Conservation (phyloP, 1,140 invertebrate genomes). For the Tenebrio molitor region DNA sequence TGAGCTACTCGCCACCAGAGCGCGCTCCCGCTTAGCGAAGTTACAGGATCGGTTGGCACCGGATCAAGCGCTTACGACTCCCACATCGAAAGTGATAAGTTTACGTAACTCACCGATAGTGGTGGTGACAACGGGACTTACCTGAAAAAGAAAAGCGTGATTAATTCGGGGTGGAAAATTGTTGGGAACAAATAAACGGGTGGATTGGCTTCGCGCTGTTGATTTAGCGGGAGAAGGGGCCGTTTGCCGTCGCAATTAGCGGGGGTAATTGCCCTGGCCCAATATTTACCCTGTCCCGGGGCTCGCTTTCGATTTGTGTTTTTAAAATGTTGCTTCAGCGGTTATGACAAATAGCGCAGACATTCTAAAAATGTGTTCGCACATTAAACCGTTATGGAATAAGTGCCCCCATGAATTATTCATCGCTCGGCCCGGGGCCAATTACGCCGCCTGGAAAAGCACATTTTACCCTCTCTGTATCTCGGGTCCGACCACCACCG, state of each 20-base stretch:
- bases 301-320: slow-evolving; percentile 19
- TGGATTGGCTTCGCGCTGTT: neutral
- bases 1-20: neutral
- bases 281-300: slow-evolving; percentile 6
- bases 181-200: too few relatives aligned
- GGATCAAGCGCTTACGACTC: slow-evolving; percentile 19
- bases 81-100: slow-evolving; percentile 38
- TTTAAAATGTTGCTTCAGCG: slow-evolving; percentile 14
- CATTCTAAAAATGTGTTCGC: neutral
- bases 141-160: slow-evolving; percentile 37
- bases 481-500: slow-evolving; percentile 75
- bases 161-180: too few relatives aligned
- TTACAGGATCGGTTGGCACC: slow-evolving; percentile 3
- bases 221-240: neutral
- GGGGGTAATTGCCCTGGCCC: slow-evolving; percentile 5
- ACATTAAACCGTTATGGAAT: slow-evolving; percentile 14
- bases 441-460: too few relatives aligned
- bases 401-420: slow-evolving; percentile 19
- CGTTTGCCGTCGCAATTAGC: slow-evolving; percentile 8
- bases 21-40: neutral
- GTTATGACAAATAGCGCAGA: slow-evolving; percentile 5
- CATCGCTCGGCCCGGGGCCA: too few relatives aligned
- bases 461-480: slow-evolving; percentile 57
- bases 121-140: neutral
- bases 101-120: slow-evolving; percentile 28